Conservation (phyloP, 1,140 invertebrate species). For the Papilio dardanus region DNA sequence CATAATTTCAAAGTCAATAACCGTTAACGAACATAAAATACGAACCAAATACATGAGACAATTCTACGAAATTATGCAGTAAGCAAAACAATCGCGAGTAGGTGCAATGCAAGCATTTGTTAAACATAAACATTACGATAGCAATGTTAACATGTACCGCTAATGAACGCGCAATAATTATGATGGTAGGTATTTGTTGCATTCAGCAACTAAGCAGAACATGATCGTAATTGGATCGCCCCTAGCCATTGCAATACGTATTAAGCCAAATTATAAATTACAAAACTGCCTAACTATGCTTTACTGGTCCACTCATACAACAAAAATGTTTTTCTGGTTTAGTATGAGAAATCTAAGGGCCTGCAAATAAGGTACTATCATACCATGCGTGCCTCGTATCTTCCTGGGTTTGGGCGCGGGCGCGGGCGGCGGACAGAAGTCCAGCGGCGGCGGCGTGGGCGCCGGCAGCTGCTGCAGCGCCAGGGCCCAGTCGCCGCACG, state of each 20-base stretch:
- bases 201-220: conserved; percentile 1
- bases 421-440: conserved; percentile 61
- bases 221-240: neutral
- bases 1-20: neutral
- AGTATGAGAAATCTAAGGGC: no score
- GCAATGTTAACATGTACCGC: neutral
- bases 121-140: conserved; percentile 7
- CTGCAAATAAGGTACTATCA: neutral
- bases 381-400: conserved; percentile 74
- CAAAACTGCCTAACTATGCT: no score
- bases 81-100: neutral
- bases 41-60: neutral
- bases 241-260: neutral
- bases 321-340: no score
- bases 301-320: no score
- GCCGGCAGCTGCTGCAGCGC: conserved; percentile 67
- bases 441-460: conserved; percentile 57
- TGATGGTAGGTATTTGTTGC: conserved; percentile 5
- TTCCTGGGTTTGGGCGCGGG: conserved; percentile 61
- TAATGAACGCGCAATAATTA: conserved; percentile 31
- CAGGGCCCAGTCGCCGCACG: conserved; percentile 60
- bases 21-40: conserved; percentile 3
- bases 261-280: neutral
- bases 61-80: neutral
- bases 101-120: neutral